Percentiles rank a stretch among this genome's conserved stretches.
These are phyloP conservation scores for Pholis gunnellus DNA, from an alignment of 2,113 vertebrate genomes.

Conservation along the genomic window DNA sequence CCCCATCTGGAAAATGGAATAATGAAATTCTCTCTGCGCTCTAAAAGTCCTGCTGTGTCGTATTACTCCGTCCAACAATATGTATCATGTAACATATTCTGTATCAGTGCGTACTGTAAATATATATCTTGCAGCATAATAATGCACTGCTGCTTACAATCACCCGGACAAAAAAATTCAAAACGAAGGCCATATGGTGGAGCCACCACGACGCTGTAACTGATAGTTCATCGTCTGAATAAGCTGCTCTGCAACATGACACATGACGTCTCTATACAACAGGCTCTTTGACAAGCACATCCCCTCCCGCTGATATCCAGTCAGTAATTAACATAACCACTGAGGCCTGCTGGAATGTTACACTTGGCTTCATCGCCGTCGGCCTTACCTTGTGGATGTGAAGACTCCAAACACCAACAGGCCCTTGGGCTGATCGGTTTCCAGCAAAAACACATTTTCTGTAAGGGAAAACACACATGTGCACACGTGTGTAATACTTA, in stretches of 20 bases:
- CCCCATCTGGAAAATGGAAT: constrained; percentile 5
- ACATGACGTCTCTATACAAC: constrained; percentile 41
- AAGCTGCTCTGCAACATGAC: constrained; percentile 29
- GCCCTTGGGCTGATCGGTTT: constrained; percentile 93
- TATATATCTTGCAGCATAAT: neutral
- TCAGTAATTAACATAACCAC: constrained; percentile 42
- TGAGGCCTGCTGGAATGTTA: constrained; percentile 60
- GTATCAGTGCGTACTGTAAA: neutral
- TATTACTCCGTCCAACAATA: neutral
- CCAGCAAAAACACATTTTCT: constrained; percentile 98
- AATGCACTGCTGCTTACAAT: neutral
- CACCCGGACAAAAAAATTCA: constrained; percentile 29
- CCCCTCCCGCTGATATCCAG: constrained; percentile 40
- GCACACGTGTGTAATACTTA: constrained; percentile 1
- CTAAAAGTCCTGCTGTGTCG: neutral
- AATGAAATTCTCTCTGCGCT: constrained; percentile 8
- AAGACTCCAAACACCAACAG: constrained; percentile 95
- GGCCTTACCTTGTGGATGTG: constrained; percentile 94
- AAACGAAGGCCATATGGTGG: constrained; percentile 28
- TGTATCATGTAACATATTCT: neutral
- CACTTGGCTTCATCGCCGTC: constrained; percentile 25
- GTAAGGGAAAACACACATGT: constrained; percentile 67
- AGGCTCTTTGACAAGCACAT: constrained; percentile 16
- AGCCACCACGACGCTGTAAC: constrained; percentile 26
- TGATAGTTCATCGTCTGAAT: constrained; percentile 37